These are phyloP conservation scores for Drosophila birchii DNA, from an alignment of 2,888 invertebrate genomes.

Conservation along the genomic window DNA sequence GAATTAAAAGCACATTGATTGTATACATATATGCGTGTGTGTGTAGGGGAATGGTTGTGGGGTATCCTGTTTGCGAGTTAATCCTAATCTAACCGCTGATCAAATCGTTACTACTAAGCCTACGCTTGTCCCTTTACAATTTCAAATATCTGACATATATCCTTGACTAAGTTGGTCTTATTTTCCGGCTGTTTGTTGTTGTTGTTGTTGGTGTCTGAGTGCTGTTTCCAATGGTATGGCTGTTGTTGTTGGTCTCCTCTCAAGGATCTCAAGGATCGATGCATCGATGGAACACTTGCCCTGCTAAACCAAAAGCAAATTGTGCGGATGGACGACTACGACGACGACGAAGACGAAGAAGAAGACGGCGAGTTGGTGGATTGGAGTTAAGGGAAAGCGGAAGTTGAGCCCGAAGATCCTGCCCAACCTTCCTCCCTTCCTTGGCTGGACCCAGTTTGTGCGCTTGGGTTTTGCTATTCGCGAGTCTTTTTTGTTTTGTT, in stretches of 20 bases:
- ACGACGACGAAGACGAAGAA: constrained; percentile 20
- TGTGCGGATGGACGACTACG: constrained; percentile 49
- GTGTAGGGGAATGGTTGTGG: constrained; percentile 11
- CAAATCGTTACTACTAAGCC: constrained; percentile 24
- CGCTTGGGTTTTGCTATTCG: constrained; percentile 47
- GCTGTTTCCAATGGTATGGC: constrained; percentile 82
- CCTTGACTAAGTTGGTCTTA: constrained; percentile 21
- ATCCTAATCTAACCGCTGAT: constrained; percentile 27
- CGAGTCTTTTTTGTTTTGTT: constrained; percentile 35
- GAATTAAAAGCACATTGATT: constrained; percentile 73
- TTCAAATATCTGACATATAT: constrained; percentile 12
- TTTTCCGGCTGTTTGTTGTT: constrained; percentile 4
- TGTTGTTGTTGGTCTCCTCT: constrained; percentile 40
- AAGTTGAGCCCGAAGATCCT: background rate
- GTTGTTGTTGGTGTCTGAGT: constrained; percentile 29
- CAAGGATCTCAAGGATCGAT: constrained; percentile 45
- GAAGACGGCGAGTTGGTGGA: constrained; percentile 32
- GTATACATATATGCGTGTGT: constrained; percentile 39
- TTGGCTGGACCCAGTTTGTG: constrained; percentile 42
- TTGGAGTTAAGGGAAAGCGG: constrained; percentile 17
- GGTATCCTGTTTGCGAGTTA: constrained; percentile 3
- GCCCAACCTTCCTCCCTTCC: constrained; percentile 22
- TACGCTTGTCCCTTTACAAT: constrained; percentile 1
- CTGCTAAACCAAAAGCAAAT: constrained; percentile 34
- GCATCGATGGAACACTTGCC: constrained; percentile 36